Evolutionary conservation across 2,797 vertebrate genomes (phyloP).

Genomic region (Podarcis siculus): DNA sequence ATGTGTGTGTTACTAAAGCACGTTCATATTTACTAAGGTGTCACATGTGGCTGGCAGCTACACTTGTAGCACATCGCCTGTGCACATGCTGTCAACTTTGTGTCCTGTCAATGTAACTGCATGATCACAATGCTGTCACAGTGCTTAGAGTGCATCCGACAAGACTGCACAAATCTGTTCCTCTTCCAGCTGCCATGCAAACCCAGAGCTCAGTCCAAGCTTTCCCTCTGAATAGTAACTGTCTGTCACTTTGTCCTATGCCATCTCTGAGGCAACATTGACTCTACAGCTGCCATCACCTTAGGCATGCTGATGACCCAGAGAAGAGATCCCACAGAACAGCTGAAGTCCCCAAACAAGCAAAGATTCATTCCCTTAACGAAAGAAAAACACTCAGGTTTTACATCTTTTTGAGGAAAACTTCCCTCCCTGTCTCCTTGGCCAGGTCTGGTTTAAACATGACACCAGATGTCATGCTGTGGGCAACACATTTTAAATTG

Average conservation of each 20-base stretch:
- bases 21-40: not conserved
- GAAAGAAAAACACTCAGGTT: not conserved
- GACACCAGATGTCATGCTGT: not conserved
- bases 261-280: not conserved
- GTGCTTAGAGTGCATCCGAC: not conserved
- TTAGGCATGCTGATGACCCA: not conserved
- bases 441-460: not conserved
- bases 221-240: not conserved
- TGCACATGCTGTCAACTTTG: not conserved
- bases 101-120: not conserved
- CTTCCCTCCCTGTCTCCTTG: not conserved
- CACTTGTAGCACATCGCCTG: not conserved
- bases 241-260: not conserved
- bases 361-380: not conserved
- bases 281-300: not conserved
- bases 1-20: not conserved
- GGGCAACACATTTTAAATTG: not conserved
- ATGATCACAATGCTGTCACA: not conserved
- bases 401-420: not conserved
- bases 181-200: not conserved
- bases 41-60: not conserved
- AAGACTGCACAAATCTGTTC: not conserved
- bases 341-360: not conserved
- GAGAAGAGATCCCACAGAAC: not conserved
- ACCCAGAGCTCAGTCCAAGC: not conserved